Percentiles rank a stretch among this genome's conserved stretches.
phyloP scores from a whole-genome alignment of 2,888 invertebrate genomes.

The Hyppa rectilinea region DNA sequence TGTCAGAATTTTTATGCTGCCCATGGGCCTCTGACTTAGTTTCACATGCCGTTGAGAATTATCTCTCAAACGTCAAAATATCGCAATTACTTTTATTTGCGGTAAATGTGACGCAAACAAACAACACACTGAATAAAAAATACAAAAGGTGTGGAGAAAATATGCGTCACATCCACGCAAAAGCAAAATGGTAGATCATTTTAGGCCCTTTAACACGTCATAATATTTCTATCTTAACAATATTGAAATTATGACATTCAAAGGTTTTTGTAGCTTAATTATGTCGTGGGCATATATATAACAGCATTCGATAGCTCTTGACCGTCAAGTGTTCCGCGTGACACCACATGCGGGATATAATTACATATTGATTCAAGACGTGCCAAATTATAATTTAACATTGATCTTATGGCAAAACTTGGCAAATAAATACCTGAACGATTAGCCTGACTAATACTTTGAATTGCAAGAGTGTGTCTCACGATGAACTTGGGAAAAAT shows the following conservation, averaged over 20 bases:
- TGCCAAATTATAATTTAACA: constrained; percentile 58
- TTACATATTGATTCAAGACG: constrained; percentile 51
- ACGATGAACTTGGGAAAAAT: not conserved
- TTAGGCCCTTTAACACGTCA: not conserved
- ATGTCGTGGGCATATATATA: constrained; percentile 18
- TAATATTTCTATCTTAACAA: constrained; percentile 4
- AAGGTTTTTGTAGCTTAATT: not conserved
- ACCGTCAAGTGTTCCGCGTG: constrained; percentile 51
- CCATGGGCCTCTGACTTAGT: too few species aligned
- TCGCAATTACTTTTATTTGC: too few species aligned
- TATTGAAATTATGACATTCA: not conserved
- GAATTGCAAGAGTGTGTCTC: not conserved
- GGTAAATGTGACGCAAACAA: too few species aligned
- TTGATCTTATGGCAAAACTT: constrained; percentile 38
- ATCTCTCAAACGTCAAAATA: too few species aligned
- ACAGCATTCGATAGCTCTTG: constrained; percentile 38
- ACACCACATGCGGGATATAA: constrained; percentile 53
- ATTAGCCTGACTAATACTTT: not conserved
- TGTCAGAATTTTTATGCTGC: too few species aligned
- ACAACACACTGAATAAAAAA: too few species aligned
- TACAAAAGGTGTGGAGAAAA: too few species aligned
- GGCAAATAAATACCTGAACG: not conserved
- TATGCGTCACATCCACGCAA: too few species aligned
- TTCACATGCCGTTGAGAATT: too few species aligned
- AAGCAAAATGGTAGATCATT: not conserved